These are phyloP conservation scores for Uromys caudimaculatus DNA, from an alignment of 2,797 vertebrate species.

Conservation along the genomic window DNA sequence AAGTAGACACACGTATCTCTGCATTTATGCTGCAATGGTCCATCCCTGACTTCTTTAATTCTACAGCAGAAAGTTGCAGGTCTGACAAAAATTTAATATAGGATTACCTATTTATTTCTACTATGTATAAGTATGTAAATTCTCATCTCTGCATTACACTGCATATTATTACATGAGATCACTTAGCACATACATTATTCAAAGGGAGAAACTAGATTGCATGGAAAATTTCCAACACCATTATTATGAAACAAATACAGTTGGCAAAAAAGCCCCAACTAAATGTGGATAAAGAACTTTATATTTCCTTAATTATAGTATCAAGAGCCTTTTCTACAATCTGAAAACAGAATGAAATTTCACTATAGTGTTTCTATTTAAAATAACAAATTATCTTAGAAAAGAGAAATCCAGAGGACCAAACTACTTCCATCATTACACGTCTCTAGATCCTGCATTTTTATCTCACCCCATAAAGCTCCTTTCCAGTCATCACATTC, in stretches of 20 bases:
- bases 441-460: conserved; percentile 23
- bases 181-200: conserved; percentile 68
- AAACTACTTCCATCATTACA: conserved; percentile 35
- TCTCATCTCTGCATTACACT: conserved; percentile 5
- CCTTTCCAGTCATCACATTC: background rate
- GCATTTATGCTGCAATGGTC: too few species aligned
- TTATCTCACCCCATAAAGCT: background rate
- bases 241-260: conserved; percentile 72
- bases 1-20: too few species aligned
- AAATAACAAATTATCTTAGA: conserved; percentile 55
- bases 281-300: conserved; percentile 54
- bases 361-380: conserved; percentile 23
- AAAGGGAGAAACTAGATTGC: conserved; percentile 68
- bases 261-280: conserved; percentile 63
- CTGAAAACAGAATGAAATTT: conserved; percentile 36
- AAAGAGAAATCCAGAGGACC: conserved; percentile 53
- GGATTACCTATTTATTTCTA: conserved; percentile 55
- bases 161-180: background rate
- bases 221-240: conserved; percentile 57
- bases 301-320: conserved; percentile 75
- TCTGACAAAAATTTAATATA: conserved; percentile 36
- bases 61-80: too few species aligned
- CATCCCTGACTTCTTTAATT: too few species aligned
- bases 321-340: conserved; percentile 54
- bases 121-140: conserved; percentile 30